These are phyloP conservation scores for Malachius bipustulatus DNA, from an alignment of 2,888 invertebrate species.

Conservation along the genomic window DNA sequence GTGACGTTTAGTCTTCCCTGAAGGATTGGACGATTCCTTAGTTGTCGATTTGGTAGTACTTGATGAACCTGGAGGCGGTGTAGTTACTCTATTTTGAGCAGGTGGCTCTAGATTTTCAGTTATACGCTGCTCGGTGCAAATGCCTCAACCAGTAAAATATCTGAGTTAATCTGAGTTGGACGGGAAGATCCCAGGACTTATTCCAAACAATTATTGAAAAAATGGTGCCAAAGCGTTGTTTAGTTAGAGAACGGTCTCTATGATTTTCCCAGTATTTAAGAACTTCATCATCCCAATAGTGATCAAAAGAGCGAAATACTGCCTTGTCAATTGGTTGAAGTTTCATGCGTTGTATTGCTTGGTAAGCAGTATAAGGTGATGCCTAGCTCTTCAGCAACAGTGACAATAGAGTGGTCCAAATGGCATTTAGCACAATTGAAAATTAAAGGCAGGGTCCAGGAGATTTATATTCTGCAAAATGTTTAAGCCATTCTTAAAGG, in stretches of 20 bases:
- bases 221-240: conserved; percentile 17
- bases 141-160: conserved; percentile 23
- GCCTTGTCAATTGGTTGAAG: conserved; percentile 29
- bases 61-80: too few species aligned
- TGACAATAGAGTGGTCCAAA: conserved; percentile 23
- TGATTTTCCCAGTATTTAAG: conserved; percentile 23
- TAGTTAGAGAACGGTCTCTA: conserved; percentile 12
- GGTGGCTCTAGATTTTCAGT: conserved; percentile 7
- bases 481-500: conserved; percentile 20
- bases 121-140: conserved; percentile 20
- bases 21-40: too few species aligned
- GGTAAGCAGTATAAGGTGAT: conserved; percentile 29
- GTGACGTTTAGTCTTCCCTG: too few species aligned
- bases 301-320: conserved; percentile 26
- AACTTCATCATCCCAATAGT: conserved; percentile 29
- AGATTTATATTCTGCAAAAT: conserved; percentile 21
- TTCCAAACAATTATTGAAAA: conserved; percentile 22
- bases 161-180: conserved; percentile 23
- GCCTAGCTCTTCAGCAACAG: conserved; percentile 22
- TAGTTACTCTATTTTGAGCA: neutral
- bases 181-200: conserved; percentile 22
- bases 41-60: too few species aligned
- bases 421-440: conserved; percentile 25
- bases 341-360: conserved; percentile 30
- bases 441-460: conserved; percentile 19